Evolutionary conservation across 2,888 invertebrate genomes (phyloP).

Genomic region (Glyphotaelius pellucidus): DNA sequence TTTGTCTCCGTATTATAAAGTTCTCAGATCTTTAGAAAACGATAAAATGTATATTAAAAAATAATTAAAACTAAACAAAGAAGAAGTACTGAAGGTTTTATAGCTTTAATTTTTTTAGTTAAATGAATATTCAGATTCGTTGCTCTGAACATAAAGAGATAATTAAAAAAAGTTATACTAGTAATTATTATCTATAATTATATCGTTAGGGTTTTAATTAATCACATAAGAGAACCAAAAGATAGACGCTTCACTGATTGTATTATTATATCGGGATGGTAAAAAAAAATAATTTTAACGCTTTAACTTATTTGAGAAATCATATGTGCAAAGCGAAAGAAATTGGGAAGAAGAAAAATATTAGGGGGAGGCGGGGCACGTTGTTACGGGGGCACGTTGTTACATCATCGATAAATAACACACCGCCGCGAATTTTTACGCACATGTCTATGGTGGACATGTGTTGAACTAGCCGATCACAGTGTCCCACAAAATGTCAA

Average conservation of each 20-base stretch:
- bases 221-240: background rate
- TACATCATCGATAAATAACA: no score
- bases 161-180: background rate
- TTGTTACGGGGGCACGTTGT: no score
- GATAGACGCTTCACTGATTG: background rate
- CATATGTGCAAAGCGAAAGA: background rate
- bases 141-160: background rate
- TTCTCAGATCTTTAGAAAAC: background rate
- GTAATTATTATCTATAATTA: no score
- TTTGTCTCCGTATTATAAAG: background rate
- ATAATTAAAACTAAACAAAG: background rate
- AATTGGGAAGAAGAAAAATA: background rate
- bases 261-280: background rate
- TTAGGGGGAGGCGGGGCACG: no score
- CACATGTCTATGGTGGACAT: no score
- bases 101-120: background rate
- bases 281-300: no score
- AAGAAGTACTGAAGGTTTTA: background rate
- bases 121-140: background rate
- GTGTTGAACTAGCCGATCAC: no score
- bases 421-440: no score
- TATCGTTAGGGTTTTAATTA: background rate
- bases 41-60: background rate
- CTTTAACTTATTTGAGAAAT: background rate
- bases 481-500: no score